phyloP scores from a whole-genome alignment of 2,888 invertebrate genomes.

The Habrosyne pyritoides region DNA sequence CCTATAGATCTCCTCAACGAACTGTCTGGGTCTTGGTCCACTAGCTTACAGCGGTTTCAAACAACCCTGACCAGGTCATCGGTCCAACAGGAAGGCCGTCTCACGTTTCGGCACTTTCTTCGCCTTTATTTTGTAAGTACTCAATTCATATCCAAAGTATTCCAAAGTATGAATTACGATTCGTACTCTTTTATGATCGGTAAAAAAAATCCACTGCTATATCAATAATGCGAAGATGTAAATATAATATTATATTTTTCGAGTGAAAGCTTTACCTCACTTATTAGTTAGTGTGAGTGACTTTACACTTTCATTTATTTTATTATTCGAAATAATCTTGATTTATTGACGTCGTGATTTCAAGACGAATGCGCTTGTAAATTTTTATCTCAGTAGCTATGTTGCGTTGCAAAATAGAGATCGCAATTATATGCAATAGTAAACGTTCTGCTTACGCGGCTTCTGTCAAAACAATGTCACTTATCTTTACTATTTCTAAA shows the following conservation, averaged over 20 bases:
- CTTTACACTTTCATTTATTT: conserved; percentile 7
- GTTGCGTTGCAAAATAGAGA: background rate
- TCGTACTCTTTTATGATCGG: background rate
- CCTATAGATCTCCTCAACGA: background rate
- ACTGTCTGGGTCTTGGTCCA: background rate
- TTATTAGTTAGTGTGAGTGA: conserved; percentile 5
- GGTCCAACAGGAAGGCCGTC: too few relatives aligned
- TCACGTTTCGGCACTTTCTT: too few relatives aligned
- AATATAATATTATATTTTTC: background rate
- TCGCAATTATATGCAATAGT: background rate
- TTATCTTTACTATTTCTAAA: conserved; percentile 18
- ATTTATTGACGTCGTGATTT: background rate
- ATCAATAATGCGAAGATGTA: background rate
- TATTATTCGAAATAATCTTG: background rate
- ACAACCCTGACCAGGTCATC: background rate
- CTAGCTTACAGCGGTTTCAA: background rate
- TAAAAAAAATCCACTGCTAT: background rate
- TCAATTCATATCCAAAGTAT: too few relatives aligned
- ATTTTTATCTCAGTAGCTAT: background rate
- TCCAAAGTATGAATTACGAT: background rate
- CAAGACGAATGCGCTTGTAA: background rate
- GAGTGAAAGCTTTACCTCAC: conserved; percentile 4
- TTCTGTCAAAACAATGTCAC: conserved; percentile 17
- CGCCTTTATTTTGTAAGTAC: too few relatives aligned
- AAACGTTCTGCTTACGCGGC: background rate